Evolutionary conservation across 2,888 invertebrate genomes (phyloP).

Genomic region (Eueremaeus valkanovi): DNA sequence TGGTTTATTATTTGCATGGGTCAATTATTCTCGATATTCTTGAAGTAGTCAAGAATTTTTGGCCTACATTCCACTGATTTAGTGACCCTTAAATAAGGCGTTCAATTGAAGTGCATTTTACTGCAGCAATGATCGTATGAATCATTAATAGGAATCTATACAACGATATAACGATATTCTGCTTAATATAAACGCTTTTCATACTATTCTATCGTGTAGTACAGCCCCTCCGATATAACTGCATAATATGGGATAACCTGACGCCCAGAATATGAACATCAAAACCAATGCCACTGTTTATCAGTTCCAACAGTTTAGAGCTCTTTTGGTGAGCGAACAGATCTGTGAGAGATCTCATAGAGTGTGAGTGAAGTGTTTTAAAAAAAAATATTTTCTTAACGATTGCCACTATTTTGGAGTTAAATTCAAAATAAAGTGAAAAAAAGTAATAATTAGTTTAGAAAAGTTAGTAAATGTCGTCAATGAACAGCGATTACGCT

Average conservation of each 20-base stretch:
- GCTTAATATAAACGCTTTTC: neutral
- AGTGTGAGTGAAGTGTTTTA: neutral
- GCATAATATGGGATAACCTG: neutral
- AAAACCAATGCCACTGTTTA: neutral
- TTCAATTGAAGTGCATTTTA: slow-evolving; percentile 1
- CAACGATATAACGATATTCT: no score
- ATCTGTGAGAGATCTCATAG: neutral
- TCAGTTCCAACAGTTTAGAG: no score
- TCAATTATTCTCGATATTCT: no score
- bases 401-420: no score
- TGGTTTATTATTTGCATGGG: no score
- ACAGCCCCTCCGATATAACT: neutral
- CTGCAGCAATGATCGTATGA: no score
- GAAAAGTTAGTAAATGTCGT: neutral
- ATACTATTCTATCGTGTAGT: neutral
- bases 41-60: no score
- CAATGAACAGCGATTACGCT: neutral
- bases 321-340: no score
- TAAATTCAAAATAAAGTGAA: neutral
- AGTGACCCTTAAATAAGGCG: no score
- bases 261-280: neutral
- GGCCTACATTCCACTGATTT: no score
- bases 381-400: neutral
- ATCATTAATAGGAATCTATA: neutral
- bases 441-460: neutral